These are phyloP conservation scores for Delia radicum DNA, from an alignment of 1,140 invertebrate species.

Conservation along the genomic window DNA sequence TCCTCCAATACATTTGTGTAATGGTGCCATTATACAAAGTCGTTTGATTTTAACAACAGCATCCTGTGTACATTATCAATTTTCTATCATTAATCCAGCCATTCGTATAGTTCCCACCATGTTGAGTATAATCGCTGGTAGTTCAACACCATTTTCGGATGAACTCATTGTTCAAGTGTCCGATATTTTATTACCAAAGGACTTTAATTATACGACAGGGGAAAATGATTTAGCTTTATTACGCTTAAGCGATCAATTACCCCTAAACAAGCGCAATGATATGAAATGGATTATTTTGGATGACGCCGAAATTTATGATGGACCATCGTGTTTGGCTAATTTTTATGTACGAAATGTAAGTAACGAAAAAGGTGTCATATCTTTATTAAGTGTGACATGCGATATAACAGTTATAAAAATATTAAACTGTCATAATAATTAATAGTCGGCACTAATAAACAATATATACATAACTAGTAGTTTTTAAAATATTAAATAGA, in stretches of 20 bases:
- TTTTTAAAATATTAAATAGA: too few species aligned
- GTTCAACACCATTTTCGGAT: not conserved
- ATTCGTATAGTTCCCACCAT: not conserved
- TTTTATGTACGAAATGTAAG: constrained; percentile 25
- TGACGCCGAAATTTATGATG: constrained; percentile 4
- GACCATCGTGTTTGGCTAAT: constrained; percentile 19
- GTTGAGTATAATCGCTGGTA: constrained; percentile 7
- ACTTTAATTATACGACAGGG: constrained; percentile 27
- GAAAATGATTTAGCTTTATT: constrained; percentile 30
- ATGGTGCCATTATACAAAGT: constrained; percentile 25
- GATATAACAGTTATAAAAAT: too few species aligned
- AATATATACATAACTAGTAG: too few species aligned
- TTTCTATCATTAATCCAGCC: not conserved
- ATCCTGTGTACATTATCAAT: constrained; percentile 15
- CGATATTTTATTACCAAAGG: not conserved
- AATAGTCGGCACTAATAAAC: too few species aligned
- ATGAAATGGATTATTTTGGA: constrained; percentile 29
- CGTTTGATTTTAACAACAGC: constrained; percentile 25
- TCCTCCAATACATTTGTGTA: constrained; percentile 25
- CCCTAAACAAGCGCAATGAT: constrained; percentile 16
- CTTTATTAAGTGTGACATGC: too few species aligned
- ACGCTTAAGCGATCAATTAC: constrained; percentile 22
- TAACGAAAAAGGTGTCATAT: not conserved
- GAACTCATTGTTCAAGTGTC: not conserved
- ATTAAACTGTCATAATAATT: too few species aligned